These are phyloP conservation scores for Gryllus bimaculatus DNA, from an alignment of 1,140 invertebrate genomes.

Conservation along the genomic window DNA sequence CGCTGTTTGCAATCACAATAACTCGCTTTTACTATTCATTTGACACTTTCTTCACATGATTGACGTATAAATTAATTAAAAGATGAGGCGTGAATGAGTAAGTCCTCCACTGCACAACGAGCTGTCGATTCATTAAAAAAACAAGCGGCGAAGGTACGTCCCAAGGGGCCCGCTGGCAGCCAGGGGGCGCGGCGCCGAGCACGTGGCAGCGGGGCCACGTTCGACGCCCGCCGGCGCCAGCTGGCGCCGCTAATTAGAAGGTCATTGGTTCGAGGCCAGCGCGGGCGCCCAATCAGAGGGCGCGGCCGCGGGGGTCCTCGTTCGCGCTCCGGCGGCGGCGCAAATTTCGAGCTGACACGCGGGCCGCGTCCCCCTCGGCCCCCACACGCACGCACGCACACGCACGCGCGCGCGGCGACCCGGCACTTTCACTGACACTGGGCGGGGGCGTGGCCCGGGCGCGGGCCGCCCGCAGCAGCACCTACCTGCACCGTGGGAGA, in stretches of 20 bases:
- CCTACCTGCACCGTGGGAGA: background rate
- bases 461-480: background rate
- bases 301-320: background rate
- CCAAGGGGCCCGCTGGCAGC: too few relatives aligned
- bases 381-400: background rate
- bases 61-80: too few relatives aligned
- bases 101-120: too few relatives aligned
- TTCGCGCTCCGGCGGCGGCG: background rate
- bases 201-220: background rate
- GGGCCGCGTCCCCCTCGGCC: too few relatives aligned
- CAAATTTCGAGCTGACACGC: background rate
- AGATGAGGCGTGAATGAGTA: too few relatives aligned
- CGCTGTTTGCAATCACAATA: too few relatives aligned
- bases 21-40: too few relatives aligned
- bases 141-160: too few relatives aligned
- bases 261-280: background rate
- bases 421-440: background rate
- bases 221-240: background rate
- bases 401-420: background rate
- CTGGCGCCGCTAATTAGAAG: background rate
- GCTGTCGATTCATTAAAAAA: too few relatives aligned
- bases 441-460: too few relatives aligned
- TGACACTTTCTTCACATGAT: too few relatives aligned
- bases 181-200: background rate
- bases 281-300: background rate